Base-by-base conservation (phyloP, 30 jellyfish, hydroid and myxozoan genomes). In the Turritopsis rubra region DNA sequence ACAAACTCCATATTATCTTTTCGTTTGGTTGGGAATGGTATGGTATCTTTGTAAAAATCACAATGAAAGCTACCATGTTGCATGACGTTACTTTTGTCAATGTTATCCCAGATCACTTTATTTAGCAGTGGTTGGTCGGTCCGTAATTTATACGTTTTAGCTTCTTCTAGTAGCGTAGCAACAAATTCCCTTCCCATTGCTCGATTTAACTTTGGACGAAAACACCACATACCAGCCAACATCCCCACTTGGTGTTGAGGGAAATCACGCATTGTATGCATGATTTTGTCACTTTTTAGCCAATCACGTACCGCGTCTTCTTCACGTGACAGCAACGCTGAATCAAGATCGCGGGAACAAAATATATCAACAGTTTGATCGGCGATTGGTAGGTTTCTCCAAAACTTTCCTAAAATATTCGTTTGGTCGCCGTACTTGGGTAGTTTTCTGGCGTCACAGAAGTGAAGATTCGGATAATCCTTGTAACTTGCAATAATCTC, bases 261-360 rank as follows among this genome's bases (percentile, higher is more conserved):
- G 60, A 23, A 23, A 41, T 74, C 82, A 21, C 82, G 82, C 82
- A 74, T 74, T 21, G 65, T 21, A 41, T 74, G 82, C 26, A 74
- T n/a, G 28, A 74, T 29, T 0, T 74, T 23, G 23, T 74, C 82
- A 26, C 54, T 23, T 26, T 74, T 23, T 21, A 74, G 41, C 53
- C 53, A 74, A 26, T 74, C 82, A 74, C 82, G 82, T 41, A 74
- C 82, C 16, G 82, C 82, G 18, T 26, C 65, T 29, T 74, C 82
- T 23, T 74, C 82, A 29, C 82, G 82, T 4, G 53, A n/a, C 53
- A 23, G 8, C 21, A 74, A 74, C 1, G 82, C 65, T 18, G 82
- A 74, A 41, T 74, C 82, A 1, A 74, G 41, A 74, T 74, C 82
- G 23, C 82, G 82, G 0, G 65, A 74, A 74, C 82, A 74, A 26